These are phyloP conservation scores for Ambastaia sidthimunki DNA, from an alignment of 2,797 vertebrate genomes.

Conservation along the genomic window DNA sequence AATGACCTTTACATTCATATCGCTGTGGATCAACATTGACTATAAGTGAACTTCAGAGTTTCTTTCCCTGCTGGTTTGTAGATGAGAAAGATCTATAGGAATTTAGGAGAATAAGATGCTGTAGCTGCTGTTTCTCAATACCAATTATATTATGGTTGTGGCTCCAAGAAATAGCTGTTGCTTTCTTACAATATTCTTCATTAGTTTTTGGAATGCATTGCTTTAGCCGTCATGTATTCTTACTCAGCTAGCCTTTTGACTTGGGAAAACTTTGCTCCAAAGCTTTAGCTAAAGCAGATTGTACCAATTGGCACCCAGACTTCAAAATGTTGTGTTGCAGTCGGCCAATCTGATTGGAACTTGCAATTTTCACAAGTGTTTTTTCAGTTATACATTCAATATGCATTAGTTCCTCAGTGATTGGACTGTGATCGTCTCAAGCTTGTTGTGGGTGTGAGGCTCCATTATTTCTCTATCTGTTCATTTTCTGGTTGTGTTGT, in stretches of 20 bases:
- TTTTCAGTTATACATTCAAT: not conserved
- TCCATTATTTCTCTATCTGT: not conserved
- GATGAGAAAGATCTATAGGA: constrained; percentile 9
- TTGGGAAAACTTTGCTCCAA: too few species aligned
- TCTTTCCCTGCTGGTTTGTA: not conserved
- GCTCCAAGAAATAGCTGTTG: not conserved
- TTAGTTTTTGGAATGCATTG: too few species aligned
- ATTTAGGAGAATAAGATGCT: constrained; percentile 1
- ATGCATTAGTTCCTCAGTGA: too few species aligned
- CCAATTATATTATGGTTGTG: not conserved
- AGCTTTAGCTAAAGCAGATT: too few species aligned
- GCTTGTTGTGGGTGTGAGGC: not conserved
- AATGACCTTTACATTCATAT: constrained; percentile 51
- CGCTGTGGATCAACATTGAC: not conserved
- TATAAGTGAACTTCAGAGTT: constrained; percentile 22
- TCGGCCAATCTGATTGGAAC: not conserved
- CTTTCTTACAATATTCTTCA: too few species aligned
- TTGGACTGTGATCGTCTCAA: not conserved
- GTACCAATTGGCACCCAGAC: too few species aligned
- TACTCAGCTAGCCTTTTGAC: too few species aligned
- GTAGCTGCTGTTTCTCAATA: not conserved
- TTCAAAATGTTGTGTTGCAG: too few species aligned
- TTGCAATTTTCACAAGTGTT: not conserved
- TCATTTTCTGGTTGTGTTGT: not conserved
- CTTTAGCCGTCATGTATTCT: too few species aligned